Evolutionary conservation across 2,113 vertebrate species (phyloP).

Genomic region (Cyanoderma ruficeps): DNA sequence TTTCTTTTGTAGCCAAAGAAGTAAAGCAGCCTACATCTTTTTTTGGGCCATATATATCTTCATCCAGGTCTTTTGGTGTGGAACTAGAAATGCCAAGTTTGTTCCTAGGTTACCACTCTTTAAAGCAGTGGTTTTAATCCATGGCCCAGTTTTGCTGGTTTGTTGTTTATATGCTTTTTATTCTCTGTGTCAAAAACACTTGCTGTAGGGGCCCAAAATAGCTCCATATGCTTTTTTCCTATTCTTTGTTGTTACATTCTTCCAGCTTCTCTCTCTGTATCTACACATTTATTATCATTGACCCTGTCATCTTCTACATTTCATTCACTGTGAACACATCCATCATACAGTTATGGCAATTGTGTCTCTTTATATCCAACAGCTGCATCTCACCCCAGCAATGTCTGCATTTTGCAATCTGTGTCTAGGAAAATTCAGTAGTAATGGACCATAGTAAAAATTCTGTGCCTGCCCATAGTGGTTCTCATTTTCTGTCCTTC

Average conservation of each 20-base stretch:
- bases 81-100: neutral
- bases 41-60: neutral
- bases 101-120: neutral
- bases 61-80: neutral
- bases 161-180: neutral
- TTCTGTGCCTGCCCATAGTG: neutral
- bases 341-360: neutral
- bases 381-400: neutral
- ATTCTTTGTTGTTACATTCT: neutral
- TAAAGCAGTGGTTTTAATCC: neutral
- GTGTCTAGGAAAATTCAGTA: neutral
- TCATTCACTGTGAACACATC: neutral
- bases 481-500: neutral
- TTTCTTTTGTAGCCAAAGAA: neutral
- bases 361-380: neutral
- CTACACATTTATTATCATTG: neutral
- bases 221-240: neutral
- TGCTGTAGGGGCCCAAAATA: neutral
- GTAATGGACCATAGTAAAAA: neutral
- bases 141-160: neutral
- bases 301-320: neutral
- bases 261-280: neutral
- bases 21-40: neutral
- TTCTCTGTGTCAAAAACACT: neutral
- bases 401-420: neutral